Evolutionary conservation across 2,888 invertebrate genomes (phyloP).

Genomic region (Ophioninae sp.): DNA sequence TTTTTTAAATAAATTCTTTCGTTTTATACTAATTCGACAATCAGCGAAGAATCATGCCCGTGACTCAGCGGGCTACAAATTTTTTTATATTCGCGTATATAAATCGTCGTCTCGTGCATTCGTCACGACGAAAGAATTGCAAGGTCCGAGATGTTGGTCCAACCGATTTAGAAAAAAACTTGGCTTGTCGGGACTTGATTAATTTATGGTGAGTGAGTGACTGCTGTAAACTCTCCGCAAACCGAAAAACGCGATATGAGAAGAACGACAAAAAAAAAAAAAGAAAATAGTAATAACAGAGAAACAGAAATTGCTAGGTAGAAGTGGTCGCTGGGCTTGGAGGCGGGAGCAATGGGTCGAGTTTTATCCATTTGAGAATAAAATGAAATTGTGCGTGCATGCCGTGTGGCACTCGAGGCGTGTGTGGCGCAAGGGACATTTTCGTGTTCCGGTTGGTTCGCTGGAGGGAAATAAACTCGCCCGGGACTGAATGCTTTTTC

Average conservation of each 20-base stretch:
- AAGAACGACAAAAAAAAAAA: neutral
- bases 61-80: neutral
- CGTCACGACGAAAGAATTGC: neutral
- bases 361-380: conserved; percentile 30
- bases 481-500: conserved; percentile 20
- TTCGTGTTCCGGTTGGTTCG: conserved; percentile 40
- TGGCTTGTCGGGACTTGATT: conserved; percentile 22
- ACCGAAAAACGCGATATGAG: neutral
- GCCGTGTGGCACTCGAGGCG: neutral
- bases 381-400: conserved; percentile 43
- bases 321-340: neutral
- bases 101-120: neutral
- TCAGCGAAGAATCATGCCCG: neutral
- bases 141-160: neutral
- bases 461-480: conserved; percentile 43
- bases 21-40: neutral
- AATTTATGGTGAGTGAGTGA: conserved; percentile 34
- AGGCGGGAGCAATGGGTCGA: neutral
- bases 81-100: neutral
- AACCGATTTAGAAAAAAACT: conserved; percentile 2
- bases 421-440: conserved; percentile 25
- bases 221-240: neutral
- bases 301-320: conserved; percentile 7
- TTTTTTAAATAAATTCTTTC: neutral
- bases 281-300: neutral